Percentiles rank a stretch among this genome's conserved stretches.
Evolutionary conservation across 2,113 vertebrate species (phyloP).

Genomic region (Hoplias malabaricus): DNA sequence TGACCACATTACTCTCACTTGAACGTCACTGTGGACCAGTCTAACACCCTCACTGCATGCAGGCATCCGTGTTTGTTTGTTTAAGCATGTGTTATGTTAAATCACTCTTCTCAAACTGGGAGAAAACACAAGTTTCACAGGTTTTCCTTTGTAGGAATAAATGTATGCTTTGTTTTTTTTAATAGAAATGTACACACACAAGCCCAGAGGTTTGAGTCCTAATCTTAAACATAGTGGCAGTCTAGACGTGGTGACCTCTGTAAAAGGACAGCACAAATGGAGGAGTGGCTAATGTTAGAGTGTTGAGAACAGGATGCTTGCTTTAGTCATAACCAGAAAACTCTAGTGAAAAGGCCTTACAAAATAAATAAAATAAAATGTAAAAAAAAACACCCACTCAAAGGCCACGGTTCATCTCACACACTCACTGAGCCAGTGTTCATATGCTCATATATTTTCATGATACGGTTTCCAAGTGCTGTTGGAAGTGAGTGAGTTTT

Average conservation of each 20-base stretch:
- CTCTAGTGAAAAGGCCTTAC: conserved; percentile 5
- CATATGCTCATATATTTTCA: too few species aligned
- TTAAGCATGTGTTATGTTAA: neutral
- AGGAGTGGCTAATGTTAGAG: neutral
- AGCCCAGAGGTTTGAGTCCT: neutral
- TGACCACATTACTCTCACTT: neutral
- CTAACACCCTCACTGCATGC: too few species aligned
- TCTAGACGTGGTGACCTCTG: conserved; percentile 19
- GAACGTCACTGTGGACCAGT: neutral
- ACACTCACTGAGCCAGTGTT: neutral
- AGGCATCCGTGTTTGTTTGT: neutral
- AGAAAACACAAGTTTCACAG: neutral
- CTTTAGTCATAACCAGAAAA: conserved; percentile 25
- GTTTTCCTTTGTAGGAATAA: too few species aligned
- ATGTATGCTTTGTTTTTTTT: neutral
- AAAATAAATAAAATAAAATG: too few species aligned
- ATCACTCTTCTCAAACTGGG: neutral
- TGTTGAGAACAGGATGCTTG: conserved; percentile 1
- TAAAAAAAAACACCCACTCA: conserved; percentile 23
- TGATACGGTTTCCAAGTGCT: too few species aligned
- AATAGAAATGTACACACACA: neutral
- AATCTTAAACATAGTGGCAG: neutral
- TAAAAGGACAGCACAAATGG: conserved; percentile 10
- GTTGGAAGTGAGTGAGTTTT: too few species aligned
- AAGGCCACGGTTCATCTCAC: neutral